Evolutionary conservation across 1,140 invertebrate species (phyloP).

Genomic region (Chrysopa pallens): DNA sequence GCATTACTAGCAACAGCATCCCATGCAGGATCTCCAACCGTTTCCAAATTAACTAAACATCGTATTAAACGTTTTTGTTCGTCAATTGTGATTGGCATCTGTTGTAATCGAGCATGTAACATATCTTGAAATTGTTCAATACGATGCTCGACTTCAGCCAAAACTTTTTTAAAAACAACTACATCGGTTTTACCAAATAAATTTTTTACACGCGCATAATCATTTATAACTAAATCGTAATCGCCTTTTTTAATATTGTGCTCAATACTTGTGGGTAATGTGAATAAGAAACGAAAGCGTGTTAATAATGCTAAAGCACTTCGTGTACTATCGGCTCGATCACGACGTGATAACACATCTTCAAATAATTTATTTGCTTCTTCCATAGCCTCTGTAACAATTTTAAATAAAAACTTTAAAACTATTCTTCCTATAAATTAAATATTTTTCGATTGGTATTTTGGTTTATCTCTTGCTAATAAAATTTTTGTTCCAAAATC

Average conservation of each 20-base stretch:
- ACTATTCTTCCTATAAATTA: no score
- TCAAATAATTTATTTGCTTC: conserved; percentile 89
- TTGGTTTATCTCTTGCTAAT: no score
- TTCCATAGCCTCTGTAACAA: conserved; percentile 59
- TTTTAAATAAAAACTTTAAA: no score
- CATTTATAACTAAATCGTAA: conserved; percentile 94
- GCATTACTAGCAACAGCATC: conserved; percentile 69
- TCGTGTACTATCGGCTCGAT: conserved; percentile 86
- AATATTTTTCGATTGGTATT: no score
- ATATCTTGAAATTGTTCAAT: conserved; percentile 66
- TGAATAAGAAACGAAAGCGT: conserved; percentile 83
- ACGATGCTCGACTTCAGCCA: conserved; percentile 77
- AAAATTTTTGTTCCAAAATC: no score
- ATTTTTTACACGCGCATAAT: conserved; percentile 90
- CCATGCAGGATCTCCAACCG: conserved; percentile 80
- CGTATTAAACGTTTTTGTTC: conserved; percentile 86
- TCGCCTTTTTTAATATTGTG: conserved; percentile 86
- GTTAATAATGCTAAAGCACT: conserved; percentile 87
- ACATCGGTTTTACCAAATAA: conserved; percentile 92
- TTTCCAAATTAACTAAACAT: conserved; percentile 50
- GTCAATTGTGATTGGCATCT: conserved; percentile 76
- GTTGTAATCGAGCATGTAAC: conserved; percentile 64
- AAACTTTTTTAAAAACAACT: conserved; percentile 67
- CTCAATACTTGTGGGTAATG: conserved; percentile 85
- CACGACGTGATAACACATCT: conserved; percentile 82